Conservation (phyloP, 2,888 invertebrate species). For the Tryphoninae sp. region DNA sequence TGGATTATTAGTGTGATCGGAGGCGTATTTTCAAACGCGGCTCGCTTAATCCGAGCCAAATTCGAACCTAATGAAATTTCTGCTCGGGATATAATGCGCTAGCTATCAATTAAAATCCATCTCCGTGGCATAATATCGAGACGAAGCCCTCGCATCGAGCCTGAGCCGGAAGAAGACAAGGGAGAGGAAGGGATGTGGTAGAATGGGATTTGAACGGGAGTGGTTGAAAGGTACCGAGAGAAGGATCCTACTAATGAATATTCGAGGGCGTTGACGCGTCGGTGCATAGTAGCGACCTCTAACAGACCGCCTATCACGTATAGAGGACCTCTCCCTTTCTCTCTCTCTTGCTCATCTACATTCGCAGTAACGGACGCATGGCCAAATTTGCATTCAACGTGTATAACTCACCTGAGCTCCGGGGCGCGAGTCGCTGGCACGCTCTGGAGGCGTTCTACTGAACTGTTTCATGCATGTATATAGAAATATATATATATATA, state of each 20-base stretch:
- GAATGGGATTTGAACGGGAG: slow-evolving; percentile 25
- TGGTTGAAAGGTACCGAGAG: slow-evolving; percentile 22
- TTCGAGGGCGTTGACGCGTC: slow-evolving; percentile 60
- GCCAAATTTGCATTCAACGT: slow-evolving; percentile 62
- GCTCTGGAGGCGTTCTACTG: slow-evolving; percentile 23
- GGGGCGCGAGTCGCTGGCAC: slow-evolving; percentile 43
- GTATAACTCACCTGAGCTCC: slow-evolving; percentile 60
- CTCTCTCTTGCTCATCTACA: not conserved
- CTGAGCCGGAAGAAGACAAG: not conserved
- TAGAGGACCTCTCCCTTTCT: slow-evolving; percentile 13
- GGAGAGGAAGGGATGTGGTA: slow-evolving; percentile 4
- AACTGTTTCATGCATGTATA: not conserved
- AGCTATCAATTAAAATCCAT: too few relatives aligned
- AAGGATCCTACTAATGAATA: slow-evolving; percentile 61
- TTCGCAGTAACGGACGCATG: slow-evolving; percentile 54
- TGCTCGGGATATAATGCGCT: too few relatives aligned
- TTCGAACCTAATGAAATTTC: too few relatives aligned
- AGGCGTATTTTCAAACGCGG: too few relatives aligned
- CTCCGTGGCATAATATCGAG: too few relatives aligned
- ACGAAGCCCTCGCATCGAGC: not conserved
- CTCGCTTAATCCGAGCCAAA: too few relatives aligned
- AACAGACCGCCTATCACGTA: slow-evolving; percentile 55
- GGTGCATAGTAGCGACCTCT: slow-evolving; percentile 49
- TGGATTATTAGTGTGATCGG: too few relatives aligned
- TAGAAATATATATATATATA: not conserved